phyloP scores from a whole-genome alignment of 2,888 invertebrate genomes.

The Agriopis aurantiaria region DNA sequence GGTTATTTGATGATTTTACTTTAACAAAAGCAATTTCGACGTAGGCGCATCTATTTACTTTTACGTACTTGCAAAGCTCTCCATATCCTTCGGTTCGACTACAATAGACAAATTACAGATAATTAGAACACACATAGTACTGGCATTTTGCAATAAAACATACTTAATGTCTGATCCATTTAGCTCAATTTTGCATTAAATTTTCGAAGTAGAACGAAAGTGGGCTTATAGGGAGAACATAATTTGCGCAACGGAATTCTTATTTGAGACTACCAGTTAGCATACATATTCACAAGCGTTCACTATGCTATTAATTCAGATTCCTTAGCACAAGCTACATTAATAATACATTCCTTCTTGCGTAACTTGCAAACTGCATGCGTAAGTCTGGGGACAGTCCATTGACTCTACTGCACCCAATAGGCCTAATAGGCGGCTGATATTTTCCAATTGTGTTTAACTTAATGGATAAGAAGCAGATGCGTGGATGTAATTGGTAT shows the following conservation, averaged over 20 bases:
- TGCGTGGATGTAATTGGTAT: neutral
- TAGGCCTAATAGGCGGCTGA: neutral
- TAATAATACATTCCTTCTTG: constrained; percentile 65
- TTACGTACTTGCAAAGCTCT: constrained; percentile 92
- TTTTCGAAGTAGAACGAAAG: neutral
- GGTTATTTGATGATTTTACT: constrained; percentile 1
- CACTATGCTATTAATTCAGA: constrained; percentile 58
- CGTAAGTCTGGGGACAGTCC: constrained; percentile 43
- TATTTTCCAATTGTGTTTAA: neutral
- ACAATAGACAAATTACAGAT: constrained; percentile 64
- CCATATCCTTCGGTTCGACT: constrained; percentile 92
- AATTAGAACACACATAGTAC: constrained; percentile 48
- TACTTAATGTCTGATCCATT: neutral
- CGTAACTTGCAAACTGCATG: constrained; percentile 56
- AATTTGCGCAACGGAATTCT: constrained; percentile 8
- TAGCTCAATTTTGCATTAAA: neutral
- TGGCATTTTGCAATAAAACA: neutral
- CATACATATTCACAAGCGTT: constrained; percentile 54
- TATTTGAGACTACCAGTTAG: constrained; percentile 29
- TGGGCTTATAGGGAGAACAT: neutral
- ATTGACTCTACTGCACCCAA: constrained; percentile 26
- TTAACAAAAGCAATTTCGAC: constrained; percentile 29
- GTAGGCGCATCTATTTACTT: constrained; percentile 32
- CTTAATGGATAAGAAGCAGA: constrained; percentile 1
- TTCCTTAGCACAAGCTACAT: constrained; percentile 60